Conservation (phyloP, 2,888 invertebrate species). For the Periphyllus acericola region DNA sequence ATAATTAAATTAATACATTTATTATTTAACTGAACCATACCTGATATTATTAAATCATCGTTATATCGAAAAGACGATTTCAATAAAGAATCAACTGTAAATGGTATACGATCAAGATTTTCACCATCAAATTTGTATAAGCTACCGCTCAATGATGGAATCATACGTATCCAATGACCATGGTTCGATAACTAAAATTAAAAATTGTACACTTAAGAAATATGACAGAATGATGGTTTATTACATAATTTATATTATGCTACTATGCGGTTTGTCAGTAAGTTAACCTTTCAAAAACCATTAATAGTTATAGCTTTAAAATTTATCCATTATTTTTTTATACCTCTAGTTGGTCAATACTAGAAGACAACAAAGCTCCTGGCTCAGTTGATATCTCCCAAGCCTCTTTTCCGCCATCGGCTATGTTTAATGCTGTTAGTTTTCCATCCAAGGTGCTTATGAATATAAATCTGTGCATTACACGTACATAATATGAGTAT, state of each 20-base stretch:
- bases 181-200: slow-evolving; percentile 76
- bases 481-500: not conserved
- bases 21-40: slow-evolving; percentile 67
- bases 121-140: slow-evolving; percentile 93
- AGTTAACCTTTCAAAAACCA: not conserved
- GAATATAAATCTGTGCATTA: slow-evolving; percentile 74
- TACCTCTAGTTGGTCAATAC: slow-evolving; percentile 88
- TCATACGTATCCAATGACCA: slow-evolving; percentile 87
- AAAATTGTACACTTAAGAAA: not conserved
- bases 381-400: slow-evolving; percentile 85
- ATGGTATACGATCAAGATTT: slow-evolving; percentile 82
- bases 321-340: slow-evolving; percentile 38
- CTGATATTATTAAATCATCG: slow-evolving; percentile 85
- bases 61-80: slow-evolving; percentile 88
- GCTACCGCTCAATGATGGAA: slow-evolving; percentile 91
- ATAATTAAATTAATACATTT: slow-evolving; percentile 18
- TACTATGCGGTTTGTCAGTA: too few species aligned
- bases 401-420: slow-evolving; percentile 74
- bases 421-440: slow-evolving; percentile 81
- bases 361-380: slow-evolving; percentile 84
- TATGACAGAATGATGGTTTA: not conserved
- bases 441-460: slow-evolving; percentile 92
- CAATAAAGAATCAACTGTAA: slow-evolving; percentile 86
- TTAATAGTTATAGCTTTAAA: not conserved
- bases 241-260: not conserved